Percentiles rank a stretch among this genome's conserved stretches.
These are phyloP conservation scores for Craniophora ligustri DNA, from an alignment of 2,888 invertebrate species.

Conservation along the genomic window DNA sequence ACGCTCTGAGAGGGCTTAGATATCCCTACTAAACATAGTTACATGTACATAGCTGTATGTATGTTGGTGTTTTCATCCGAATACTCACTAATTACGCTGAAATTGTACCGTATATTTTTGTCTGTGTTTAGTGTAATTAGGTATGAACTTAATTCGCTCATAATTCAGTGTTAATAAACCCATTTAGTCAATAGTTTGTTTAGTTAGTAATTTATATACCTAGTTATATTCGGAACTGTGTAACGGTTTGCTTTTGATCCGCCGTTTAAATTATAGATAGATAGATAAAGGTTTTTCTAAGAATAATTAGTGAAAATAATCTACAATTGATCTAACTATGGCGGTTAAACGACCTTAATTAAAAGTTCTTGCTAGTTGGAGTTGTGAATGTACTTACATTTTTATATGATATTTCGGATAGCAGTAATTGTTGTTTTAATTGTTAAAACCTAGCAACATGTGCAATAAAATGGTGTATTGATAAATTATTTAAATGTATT, in stretches of 20 bases:
- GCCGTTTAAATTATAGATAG: too few relatives aligned
- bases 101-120: not conserved
- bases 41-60: constrained; percentile 29
- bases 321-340: too few relatives aligned
- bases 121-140: not conserved
- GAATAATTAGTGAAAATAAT: too few relatives aligned
- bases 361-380: too few relatives aligned
- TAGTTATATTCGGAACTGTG: not conserved
- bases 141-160: not conserved
- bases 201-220: not conserved
- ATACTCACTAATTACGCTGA: constrained; percentile 10
- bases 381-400: too few relatives aligned
- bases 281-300: too few relatives aligned
- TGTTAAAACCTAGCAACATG: too few relatives aligned
- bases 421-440: too few relatives aligned
- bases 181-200: not conserved
- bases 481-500: not conserved
- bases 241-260: too few relatives aligned
- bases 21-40: constrained; percentile 54
- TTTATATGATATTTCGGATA: too few relatives aligned
- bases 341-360: too few relatives aligned
- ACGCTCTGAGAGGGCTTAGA: constrained; percentile 70
- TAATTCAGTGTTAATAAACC: not conserved
- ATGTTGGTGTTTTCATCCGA: constrained; percentile 17
- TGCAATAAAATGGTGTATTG: not conserved